phyloP scores from a whole-genome alignment of 2,888 invertebrate genomes.

The Deroplatys truncata region DNA sequence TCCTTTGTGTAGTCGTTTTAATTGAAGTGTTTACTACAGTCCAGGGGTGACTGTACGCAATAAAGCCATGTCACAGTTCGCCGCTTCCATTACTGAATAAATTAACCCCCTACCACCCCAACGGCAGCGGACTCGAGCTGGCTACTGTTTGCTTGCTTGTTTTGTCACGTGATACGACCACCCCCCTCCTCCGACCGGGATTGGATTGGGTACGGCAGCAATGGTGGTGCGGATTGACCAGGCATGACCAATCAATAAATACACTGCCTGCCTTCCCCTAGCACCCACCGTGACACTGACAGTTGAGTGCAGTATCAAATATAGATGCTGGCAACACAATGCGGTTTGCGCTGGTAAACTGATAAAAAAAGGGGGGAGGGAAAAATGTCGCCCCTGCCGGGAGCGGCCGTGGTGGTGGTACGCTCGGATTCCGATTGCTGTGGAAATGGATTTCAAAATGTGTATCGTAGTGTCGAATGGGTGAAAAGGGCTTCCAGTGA shows the following conservation, averaged over 20 bases:
- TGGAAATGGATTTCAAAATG: slow-evolving; percentile 2
- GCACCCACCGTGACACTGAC: slow-evolving; percentile 16
- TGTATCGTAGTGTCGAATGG: background rate
- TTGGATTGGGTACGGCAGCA: slow-evolving; percentile 8
- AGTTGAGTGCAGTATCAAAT: slow-evolving; percentile 21
- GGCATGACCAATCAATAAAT: slow-evolving; percentile 22
- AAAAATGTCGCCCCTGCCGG: background rate
- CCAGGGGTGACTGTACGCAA: slow-evolving; percentile 24
- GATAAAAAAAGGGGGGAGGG: background rate
- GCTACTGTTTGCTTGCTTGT: slow-evolving; percentile 18
- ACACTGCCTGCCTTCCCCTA: background rate
- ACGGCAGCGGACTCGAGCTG: slow-evolving; percentile 7
- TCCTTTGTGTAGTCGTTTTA: slow-evolving; percentile 4
- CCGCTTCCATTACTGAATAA: slow-evolving; percentile 31
- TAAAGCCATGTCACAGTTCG: slow-evolving; percentile 31
- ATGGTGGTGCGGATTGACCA: slow-evolving; percentile 15
- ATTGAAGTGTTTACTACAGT: slow-evolving; percentile 13
- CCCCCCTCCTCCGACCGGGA: background rate
- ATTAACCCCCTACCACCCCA: slow-evolving; percentile 25
- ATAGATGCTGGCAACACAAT: slow-evolving; percentile 18
- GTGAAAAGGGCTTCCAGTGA: background rate
- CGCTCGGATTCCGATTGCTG: background rate
- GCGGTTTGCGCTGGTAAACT: slow-evolving; percentile 15
- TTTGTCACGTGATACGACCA: slow-evolving; percentile 23
- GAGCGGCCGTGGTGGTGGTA: background rate